Conservation (phyloP, 2,797 vertebrate genomes). For the Hoplostethus mediterraneus region DNA sequence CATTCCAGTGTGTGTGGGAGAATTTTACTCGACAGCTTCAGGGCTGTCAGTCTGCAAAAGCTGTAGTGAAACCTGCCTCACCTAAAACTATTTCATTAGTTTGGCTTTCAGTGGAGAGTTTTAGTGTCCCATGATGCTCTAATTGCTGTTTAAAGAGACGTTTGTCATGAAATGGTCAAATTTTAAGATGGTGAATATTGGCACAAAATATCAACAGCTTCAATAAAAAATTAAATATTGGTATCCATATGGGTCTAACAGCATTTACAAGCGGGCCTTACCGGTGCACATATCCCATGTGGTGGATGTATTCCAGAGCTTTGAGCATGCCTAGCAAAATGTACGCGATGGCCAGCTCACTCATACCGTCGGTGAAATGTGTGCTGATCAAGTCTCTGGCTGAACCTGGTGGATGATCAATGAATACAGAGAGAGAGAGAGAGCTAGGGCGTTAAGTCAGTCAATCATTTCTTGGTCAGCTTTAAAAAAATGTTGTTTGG, state of each 20-base stretch:
- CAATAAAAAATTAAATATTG: neutral
- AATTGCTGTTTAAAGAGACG: too few relatives aligned
- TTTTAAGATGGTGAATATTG: too few relatives aligned
- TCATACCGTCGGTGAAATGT: conserved; percentile 96
- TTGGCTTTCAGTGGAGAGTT: too few relatives aligned
- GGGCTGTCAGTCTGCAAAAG: too few relatives aligned
- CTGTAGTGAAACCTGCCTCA: too few relatives aligned
- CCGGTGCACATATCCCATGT: conserved; percentile 99
- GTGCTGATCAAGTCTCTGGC: conserved; percentile 95
- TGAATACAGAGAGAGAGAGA: conserved; percentile 15
- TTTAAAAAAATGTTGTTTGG: neutral
- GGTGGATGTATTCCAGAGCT: conserved; percentile 97
- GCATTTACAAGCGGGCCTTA: conserved; percentile 50
- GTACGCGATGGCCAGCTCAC: conserved; percentile 94
- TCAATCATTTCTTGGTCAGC: too few relatives aligned
- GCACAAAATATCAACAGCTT: too few relatives aligned
- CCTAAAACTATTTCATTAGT: too few relatives aligned
- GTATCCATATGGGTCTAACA: neutral
- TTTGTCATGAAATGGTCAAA: neutral
- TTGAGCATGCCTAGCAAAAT: conserved; percentile 93
- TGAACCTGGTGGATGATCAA: conserved; percentile 85
- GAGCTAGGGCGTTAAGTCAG: too few relatives aligned
- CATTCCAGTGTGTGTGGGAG: too few relatives aligned
- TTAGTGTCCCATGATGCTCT: too few relatives aligned
- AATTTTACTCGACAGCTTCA: too few relatives aligned